Evolutionary conservation across 2,888 invertebrate genomes (phyloP).

Genomic region (Nematopogon swammerdamellus): DNA sequence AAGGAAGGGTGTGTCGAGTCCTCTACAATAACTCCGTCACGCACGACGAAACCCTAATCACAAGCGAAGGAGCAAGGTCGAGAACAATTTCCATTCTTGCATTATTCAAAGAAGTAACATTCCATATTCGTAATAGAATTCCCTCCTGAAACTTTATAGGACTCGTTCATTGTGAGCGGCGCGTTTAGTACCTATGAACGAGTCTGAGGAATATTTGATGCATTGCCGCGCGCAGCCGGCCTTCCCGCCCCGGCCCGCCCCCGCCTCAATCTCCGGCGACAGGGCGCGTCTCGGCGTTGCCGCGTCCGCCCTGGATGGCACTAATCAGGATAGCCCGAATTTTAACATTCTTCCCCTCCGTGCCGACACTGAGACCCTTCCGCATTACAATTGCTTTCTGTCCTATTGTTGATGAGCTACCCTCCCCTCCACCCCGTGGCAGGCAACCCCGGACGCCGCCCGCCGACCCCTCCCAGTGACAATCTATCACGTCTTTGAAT

Average conservation of each 20-base stretch:
- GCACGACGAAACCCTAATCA: neutral
- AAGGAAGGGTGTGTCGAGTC: no score
- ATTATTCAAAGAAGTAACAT: constrained; percentile 37
- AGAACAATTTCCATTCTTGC: neutral
- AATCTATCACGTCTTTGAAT: neutral
- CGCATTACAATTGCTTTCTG: neutral
- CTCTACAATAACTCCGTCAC: no score
- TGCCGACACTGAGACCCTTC: neutral
- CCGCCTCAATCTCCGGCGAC: constrained; percentile 43
- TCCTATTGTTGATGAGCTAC: neutral
- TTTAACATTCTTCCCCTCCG: neutral
- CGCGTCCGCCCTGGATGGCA: neutral
- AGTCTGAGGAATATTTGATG: constrained; percentile 52
- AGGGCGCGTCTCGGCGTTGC: neutral
- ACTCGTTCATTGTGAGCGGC: constrained; percentile 55
- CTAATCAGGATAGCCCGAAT: neutral
- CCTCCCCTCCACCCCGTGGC: neutral
- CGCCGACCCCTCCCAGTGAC: neutral
- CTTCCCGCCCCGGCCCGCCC: no score
- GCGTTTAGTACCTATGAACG: constrained; percentile 54
- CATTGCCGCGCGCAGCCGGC: constrained; percentile 22
- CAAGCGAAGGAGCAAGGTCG: neutral
- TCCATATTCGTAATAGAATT: constrained; percentile 58
- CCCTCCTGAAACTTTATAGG: constrained; percentile 54
- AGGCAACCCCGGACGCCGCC: neutral